Evolutionary conservation across 2,113 vertebrate genomes (phyloP).

Genomic region (Poeciliopsis prolifica): DNA sequence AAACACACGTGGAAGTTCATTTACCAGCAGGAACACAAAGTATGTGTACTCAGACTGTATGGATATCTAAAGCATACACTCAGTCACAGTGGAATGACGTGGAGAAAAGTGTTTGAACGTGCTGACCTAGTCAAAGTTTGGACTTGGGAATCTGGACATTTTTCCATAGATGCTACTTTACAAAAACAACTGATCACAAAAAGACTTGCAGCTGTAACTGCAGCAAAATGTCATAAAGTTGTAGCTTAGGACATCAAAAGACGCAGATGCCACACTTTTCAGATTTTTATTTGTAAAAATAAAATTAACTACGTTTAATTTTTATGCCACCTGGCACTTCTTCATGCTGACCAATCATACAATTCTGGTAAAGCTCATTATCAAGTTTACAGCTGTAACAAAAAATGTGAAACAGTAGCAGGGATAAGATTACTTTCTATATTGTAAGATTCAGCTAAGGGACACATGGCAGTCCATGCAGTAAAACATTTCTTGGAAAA

Average conservation of each 20-base stretch:
- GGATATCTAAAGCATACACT: background rate
- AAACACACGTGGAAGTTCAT: background rate
- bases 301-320: background rate
- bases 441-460: constrained; percentile 10
- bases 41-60: no score
- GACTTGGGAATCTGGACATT: background rate
- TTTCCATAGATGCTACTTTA: background rate
- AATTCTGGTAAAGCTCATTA: background rate
- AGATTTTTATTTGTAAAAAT: background rate
- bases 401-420: background rate
- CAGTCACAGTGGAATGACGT: background rate
- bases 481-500: no score
- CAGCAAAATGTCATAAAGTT: no score
- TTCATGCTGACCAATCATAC: background rate
- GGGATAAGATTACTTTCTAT: background rate
- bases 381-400: background rate
- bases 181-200: background rate
- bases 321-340: background rate
- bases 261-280: background rate
- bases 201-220: background rate
- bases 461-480: constrained; percentile 22
- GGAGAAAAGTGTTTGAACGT: background rate
- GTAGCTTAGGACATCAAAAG: background rate
- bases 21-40: background rate
- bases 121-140: background rate